Evolutionary conservation across 2,888 invertebrate species (phyloP).

Genomic region (Ethmia dodecea): DNA sequence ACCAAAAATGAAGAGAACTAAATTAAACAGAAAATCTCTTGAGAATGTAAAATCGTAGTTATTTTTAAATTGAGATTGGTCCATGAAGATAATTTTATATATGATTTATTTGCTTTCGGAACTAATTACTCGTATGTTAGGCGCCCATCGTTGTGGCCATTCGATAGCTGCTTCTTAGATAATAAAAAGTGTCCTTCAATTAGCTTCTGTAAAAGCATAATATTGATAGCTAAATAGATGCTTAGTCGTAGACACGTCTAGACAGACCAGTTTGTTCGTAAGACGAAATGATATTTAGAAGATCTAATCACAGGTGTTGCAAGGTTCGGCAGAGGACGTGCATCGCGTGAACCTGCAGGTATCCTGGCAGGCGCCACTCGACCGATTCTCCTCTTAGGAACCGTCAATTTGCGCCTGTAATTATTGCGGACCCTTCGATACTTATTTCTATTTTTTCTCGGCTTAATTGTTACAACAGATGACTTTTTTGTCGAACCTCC

Average conservation of each 20-base stretch:
- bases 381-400: slow-evolving; percentile 61
- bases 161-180: slow-evolving; percentile 35
- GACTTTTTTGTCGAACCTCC: slow-evolving; percentile 77
- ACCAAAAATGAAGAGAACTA: slow-evolving; percentile 26
- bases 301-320: no score
- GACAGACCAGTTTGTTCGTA: slow-evolving; percentile 26
- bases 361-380: slow-evolving; percentile 66
- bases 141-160: slow-evolving; percentile 42
- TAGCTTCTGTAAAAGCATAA: no score
- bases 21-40: slow-evolving; percentile 13
- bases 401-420: slow-evolving; percentile 76
- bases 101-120: slow-evolving; percentile 57
- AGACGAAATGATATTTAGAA: no score
- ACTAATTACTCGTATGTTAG: slow-evolving; percentile 55
- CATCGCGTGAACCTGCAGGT: slow-evolving; percentile 62
- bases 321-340: background rate
- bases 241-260: no score
- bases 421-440: slow-evolving; percentile 78
- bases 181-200: no score
- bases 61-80: slow-evolving; percentile 40
- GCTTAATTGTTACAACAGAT: slow-evolving; percentile 77
- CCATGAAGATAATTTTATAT: slow-evolving; percentile 41
- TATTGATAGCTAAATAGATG: no score
- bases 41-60: slow-evolving; percentile 22
- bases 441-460: slow-evolving; percentile 74